Evolutionary conservation across 1,140 invertebrate genomes (phyloP), one percentile per base, ranked within the genome.

Genomic region (Drosophila repleta): DNA sequence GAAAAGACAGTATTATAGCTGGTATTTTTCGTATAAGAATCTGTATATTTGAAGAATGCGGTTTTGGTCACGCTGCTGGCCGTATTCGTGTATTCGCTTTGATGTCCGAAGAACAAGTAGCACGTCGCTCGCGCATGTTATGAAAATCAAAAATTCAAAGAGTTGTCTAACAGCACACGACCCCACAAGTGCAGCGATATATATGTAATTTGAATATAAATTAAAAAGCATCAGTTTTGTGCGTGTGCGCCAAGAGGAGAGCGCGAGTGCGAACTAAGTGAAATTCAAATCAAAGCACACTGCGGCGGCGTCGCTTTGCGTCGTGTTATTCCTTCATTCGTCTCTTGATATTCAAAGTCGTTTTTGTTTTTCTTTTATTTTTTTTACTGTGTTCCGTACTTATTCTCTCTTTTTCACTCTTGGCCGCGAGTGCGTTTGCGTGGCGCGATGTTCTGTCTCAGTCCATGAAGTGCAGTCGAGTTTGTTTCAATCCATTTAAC

Each of bases 251-350:
- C 53, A 56, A 45, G 26, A 29, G 45, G 43, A 49, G 24, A 20
- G 18, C 37, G 46, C 55, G 45, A 57, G 13, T 45, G 51, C 52
- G 17, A 52, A 58, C 43, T 35, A 57, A 69, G 71, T 74, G 66
- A 74, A 70, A 37, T 74, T 52, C 8, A 64, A 74, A 70, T 62
- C 72, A 64, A 74, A 64, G 72, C 72, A 63, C 46, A 57, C 70
- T 73, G 70, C 70, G 70, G 71, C 71, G 71, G 71, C 71, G 71
- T 74, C 72, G 66, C 66, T 52, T 74, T 70, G 52, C 26, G 58
- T 74, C 52, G 70, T 68, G 24, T 60, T 41, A 45, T 73, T 73
- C 63, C 52, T 73, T 55, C 69, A 35, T 68, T 68, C 64, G 60
- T 66, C 69, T 74, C 70, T 64, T 45, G 37, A 62, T 74, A 74